Conservation (phyloP, 2,888 invertebrate genomes). For the Cyrtodaria siliqua region DNA sequence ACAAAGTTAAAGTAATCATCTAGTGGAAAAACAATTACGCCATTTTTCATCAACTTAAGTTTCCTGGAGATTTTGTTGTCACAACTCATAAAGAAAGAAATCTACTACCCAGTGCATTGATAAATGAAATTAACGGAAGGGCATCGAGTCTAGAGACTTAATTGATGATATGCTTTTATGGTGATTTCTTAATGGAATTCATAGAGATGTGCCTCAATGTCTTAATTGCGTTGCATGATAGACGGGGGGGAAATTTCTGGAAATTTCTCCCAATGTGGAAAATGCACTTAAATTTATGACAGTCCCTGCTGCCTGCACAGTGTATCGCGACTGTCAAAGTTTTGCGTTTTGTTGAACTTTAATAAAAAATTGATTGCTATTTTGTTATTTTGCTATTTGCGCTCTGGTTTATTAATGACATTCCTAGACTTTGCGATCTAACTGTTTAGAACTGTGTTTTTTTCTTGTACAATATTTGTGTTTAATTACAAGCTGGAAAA, state of each 20-base stretch:
- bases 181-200: constrained; percentile 68
- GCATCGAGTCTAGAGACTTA: constrained; percentile 51
- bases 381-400: too few relatives aligned
- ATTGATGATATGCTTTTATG: constrained; percentile 68
- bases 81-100: constrained; percentile 54
- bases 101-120: constrained; percentile 50
- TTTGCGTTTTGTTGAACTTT: too few relatives aligned
- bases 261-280: constrained; percentile 12
- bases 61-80: constrained; percentile 51
- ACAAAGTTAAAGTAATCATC: background rate
- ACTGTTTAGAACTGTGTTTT: too few relatives aligned
- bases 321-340: too few relatives aligned
- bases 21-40: constrained; percentile 37
- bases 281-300: constrained; percentile 5
- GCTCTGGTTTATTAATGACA: too few relatives aligned
- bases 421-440: too few relatives aligned
- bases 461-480: too few relatives aligned
- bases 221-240: constrained; percentile 62
- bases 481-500: too few relatives aligned
- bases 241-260: constrained; percentile 45
- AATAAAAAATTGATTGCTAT: too few relatives aligned
- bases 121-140: constrained; percentile 66
- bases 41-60: constrained; percentile 49
- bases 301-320: too few relatives aligned
- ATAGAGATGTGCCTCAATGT: constrained; percentile 51